Evolutionary conservation across 64 coral and sea anemone species (phyloP), one percentile per base, ranked within the genome.

Genomic region (Montipora sp.): DNA sequence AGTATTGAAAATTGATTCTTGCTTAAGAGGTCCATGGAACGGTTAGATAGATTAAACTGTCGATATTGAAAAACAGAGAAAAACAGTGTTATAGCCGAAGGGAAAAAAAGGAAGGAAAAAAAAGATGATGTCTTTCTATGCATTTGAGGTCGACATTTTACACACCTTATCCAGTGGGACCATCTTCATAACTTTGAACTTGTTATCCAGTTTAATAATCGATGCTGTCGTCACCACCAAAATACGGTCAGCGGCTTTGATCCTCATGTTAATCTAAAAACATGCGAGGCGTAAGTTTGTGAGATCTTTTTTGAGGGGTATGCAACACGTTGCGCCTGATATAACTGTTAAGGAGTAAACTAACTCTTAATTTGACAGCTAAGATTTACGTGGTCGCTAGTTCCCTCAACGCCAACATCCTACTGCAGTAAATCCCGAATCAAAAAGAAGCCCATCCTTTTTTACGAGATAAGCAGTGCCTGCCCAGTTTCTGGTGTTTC

Each of bases 131-230:
- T 36, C 36, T 36, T 36, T 36, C 36, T 36, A 36, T 18, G 10
- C 61, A 66, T 66, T 14, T 66, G 61, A 9, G 11, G 61, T 66
- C 16, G 1, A 71, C 13, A 59, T 8, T 7, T 75, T 21, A 79
- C 53, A 75, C 14, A 95, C 94, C 94, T 83, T 87, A 10, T 88
- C 46, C 36, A 92, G 74, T 2, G 82, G 75, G 16, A 95, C 81
- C 19, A 44, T 73, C 77, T 90, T 81, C 83, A 95, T 65, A 3
- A 95, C 90, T 92, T 95, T 95, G 57, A 88, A 92, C 59, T 95
- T 95, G n/a, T 59, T 79, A 43, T 93, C 91, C 91, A 95, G 21
- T 83, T 95, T 95, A 22, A 95, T 76, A 15, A 95, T 92, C 12
- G 75, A 87, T 3, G 89, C 22, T 4, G 91, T 90, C 45, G 89